Percentiles rank a stretch among this genome's conserved stretches.
Conservation (phyloP, 2,113 vertebrate species). For the Ariopsis seemanni region DNA sequence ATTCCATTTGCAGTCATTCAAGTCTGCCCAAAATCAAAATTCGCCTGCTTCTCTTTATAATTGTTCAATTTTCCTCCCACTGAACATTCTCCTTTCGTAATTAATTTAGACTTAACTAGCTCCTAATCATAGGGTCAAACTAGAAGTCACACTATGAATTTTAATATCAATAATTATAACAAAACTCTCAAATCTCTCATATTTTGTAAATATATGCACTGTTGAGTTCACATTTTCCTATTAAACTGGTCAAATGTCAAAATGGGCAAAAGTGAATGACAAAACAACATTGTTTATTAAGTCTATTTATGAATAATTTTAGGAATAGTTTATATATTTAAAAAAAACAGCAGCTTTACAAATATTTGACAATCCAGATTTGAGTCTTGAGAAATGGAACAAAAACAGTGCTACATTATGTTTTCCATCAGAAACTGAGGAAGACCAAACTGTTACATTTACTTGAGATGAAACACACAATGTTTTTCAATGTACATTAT, state of each 20-base stretch:
- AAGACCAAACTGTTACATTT: background rate
- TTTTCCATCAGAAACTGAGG: background rate
- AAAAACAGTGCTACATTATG: background rate
- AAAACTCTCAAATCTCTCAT: background rate
- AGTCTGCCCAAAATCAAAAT: background rate
- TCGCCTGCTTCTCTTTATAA: background rate
- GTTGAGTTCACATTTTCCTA: background rate
- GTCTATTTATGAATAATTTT: background rate
- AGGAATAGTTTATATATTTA: background rate
- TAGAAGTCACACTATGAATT: background rate
- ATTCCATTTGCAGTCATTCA: background rate
- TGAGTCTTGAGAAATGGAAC: background rate
- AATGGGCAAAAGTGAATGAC: background rate
- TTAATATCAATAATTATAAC: background rate
- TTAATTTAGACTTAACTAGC: background rate
- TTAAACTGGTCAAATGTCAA: background rate
- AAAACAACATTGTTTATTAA: background rate
- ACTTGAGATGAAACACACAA: background rate
- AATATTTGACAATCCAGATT: background rate
- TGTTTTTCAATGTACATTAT: background rate
- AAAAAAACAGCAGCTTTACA: constrained; percentile 18
- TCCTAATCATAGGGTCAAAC: background rate
- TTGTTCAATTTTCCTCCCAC: background rate
- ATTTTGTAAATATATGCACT: background rate
- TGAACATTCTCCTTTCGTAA: background rate